Evolutionary conservation across 2,113 vertebrate genomes (phyloP).

Genomic region (Ploceus nigricollis): DNA sequence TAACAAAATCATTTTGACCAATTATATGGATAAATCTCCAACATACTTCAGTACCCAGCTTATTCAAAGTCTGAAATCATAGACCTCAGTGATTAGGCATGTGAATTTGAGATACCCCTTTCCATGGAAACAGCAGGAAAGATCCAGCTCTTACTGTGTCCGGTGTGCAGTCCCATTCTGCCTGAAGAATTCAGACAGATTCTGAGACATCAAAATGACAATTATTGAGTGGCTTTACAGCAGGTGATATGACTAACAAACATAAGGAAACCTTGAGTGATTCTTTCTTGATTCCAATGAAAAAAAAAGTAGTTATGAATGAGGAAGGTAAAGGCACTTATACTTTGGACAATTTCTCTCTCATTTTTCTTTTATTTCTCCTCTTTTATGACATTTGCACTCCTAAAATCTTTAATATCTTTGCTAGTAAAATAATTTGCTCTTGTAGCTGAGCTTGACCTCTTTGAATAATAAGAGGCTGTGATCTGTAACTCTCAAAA

Average conservation of each 20-base stretch:
- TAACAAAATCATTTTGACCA: not conserved
- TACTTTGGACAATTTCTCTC: not conserved
- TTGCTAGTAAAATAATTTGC: not conserved
- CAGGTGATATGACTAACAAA: not conserved
- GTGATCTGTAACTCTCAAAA: not conserved
- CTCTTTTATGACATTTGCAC: not conserved
- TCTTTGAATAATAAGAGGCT: not conserved
- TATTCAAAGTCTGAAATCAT: not conserved
- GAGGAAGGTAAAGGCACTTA: not conserved
- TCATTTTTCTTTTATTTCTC: not conserved
- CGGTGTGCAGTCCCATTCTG: not conserved
- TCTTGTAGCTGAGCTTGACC: not conserved
- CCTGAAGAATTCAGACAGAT: not conserved
- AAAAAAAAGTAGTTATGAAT: not conserved
- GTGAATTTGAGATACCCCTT: not conserved
- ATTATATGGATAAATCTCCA: not conserved
- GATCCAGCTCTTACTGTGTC: not conserved
- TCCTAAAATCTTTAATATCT: not conserved
- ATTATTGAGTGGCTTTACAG: not conserved
- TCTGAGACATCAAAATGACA: not conserved
- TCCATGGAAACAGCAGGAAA: not conserved
- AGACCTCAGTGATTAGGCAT: not conserved
- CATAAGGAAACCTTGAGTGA: not conserved
- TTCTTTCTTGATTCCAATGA: not conserved
- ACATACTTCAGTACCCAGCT: not conserved